These are phyloP conservation scores for Cavia porcellus DNA, from an alignment of 2,113 vertebrate genomes.

Conservation along the genomic window DNA sequence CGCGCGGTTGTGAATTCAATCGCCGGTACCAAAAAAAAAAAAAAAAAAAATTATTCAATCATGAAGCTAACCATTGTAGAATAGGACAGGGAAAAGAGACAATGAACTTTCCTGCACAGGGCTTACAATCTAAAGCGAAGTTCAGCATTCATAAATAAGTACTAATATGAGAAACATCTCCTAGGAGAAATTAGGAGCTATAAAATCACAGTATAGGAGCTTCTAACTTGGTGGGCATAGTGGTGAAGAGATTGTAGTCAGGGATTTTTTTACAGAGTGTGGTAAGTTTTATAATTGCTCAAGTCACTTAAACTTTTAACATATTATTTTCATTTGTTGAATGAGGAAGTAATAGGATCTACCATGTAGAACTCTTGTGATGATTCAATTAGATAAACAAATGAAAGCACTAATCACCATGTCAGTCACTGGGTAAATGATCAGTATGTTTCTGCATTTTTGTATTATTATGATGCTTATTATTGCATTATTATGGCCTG, in stretches of 20 bases:
- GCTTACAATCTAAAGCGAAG: neutral
- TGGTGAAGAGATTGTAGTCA: neutral
- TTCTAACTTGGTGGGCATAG: neutral
- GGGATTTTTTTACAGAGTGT: neutral
- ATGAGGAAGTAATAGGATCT: neutral
- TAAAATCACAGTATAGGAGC: neutral
- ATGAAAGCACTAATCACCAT: neutral
- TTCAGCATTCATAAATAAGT: neutral
- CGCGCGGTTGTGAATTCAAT: too few species aligned
- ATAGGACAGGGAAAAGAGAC: neutral
- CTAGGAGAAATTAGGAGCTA: conserved; percentile 1
- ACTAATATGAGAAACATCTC: neutral
- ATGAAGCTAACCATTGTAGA: neutral
- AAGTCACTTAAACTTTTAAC: neutral
- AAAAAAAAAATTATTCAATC: neutral
- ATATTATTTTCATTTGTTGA: neutral
- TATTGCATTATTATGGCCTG: neutral
- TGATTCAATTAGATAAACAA: neutral
- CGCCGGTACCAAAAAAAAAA: too few species aligned
- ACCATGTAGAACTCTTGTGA: neutral
- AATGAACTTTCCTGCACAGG: neutral
- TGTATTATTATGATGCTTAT: neutral
- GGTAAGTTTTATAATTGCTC: neutral
- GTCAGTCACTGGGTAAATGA: neutral
- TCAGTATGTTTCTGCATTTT: neutral